Conservation (phyloP, 2,113 vertebrate genomes). For the Megaleporinus macrocephalus region DNA sequence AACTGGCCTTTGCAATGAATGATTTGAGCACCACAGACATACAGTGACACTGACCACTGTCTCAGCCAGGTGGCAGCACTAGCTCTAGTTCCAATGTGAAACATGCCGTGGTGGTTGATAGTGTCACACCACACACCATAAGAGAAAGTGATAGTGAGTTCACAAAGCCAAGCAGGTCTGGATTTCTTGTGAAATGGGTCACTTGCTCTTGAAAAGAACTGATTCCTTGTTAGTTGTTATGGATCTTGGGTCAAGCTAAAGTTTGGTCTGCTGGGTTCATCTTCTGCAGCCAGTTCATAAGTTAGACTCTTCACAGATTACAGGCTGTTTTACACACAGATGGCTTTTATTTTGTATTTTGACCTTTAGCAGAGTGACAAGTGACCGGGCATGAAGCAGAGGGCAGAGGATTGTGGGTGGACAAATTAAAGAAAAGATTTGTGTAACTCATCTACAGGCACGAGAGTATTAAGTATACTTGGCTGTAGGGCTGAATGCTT, state of each 20-base stretch:
- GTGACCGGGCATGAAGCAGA: neutral
- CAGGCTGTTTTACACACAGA: conserved; percentile 13
- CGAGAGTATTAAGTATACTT: neutral
- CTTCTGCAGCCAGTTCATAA: neutral
- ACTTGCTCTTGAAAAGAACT: conserved; percentile 11
- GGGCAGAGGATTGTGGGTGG: neutral
- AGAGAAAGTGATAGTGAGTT: neutral
- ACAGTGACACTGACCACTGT: neutral
- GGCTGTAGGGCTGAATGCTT: no score
- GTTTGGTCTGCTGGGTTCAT: neutral
- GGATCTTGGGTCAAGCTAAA: neutral
- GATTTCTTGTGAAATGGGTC: neutral
- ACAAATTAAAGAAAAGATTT: neutral
- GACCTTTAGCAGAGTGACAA: conserved; percentile 28
- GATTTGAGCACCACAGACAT: neutral
- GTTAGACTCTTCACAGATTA: neutral
- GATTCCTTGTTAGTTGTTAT: neutral
- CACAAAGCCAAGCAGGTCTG: neutral
- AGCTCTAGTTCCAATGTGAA: conserved; percentile 8
- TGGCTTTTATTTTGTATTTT: conserved; percentile 15
- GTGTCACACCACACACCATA: neutral
- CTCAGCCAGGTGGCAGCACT: conserved; percentile 48
- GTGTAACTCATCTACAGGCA: neutral
- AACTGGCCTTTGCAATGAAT: neutral
- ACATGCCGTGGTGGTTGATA: neutral